phyloP scores from a whole-genome alignment of 2,113 vertebrate genomes.

The Entosphenus tridentatus region DNA sequence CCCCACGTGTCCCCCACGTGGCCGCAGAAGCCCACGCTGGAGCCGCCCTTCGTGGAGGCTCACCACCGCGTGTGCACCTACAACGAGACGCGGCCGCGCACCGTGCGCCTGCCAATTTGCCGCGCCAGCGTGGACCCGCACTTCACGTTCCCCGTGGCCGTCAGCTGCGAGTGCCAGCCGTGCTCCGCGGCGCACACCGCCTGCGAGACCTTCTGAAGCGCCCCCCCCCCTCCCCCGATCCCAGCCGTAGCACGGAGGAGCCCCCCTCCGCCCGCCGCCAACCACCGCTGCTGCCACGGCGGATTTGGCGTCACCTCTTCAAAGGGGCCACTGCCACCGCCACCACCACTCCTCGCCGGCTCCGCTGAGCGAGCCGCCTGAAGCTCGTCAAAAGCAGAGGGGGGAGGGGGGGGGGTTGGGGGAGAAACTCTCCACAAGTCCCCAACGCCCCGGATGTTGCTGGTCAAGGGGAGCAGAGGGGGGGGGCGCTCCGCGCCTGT shows the following conservation, averaged over 20 bases:
- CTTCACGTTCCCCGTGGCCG: constrained; percentile 55
- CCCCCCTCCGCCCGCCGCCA: background rate
- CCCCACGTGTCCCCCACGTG: too few species aligned
- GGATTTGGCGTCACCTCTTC: background rate
- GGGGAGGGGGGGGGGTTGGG: too few species aligned
- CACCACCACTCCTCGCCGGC: too few species aligned
- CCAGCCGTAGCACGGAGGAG: too few species aligned
- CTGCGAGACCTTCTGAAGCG: constrained; percentile 35
- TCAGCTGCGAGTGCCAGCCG: constrained; percentile 48
- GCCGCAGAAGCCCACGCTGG: constrained; percentile 45
- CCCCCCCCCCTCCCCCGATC: too few species aligned
- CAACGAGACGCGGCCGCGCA: constrained; percentile 43
- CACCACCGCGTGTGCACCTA: constrained; percentile 65
- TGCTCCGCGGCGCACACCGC: constrained; percentile 55
- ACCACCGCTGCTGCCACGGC: background rate
- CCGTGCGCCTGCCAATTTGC: constrained; percentile 45
- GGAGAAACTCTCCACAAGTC: too few species aligned
- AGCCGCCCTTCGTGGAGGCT: constrained; percentile 53
- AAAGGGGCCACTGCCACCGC: too few species aligned
- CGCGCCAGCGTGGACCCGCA: constrained; percentile 27
- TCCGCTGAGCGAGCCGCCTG: too few species aligned
- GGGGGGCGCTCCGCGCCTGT: too few species aligned
- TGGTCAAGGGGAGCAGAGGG: too few species aligned
- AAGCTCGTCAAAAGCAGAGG: too few species aligned
- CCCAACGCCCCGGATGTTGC: too few species aligned